Percentiles rank a stretch among this genome's conserved stretches.
These are phyloP conservation scores for Terrapene triunguis DNA, from an alignment of 2,113 vertebrate species.

Conservation along the genomic window DNA sequence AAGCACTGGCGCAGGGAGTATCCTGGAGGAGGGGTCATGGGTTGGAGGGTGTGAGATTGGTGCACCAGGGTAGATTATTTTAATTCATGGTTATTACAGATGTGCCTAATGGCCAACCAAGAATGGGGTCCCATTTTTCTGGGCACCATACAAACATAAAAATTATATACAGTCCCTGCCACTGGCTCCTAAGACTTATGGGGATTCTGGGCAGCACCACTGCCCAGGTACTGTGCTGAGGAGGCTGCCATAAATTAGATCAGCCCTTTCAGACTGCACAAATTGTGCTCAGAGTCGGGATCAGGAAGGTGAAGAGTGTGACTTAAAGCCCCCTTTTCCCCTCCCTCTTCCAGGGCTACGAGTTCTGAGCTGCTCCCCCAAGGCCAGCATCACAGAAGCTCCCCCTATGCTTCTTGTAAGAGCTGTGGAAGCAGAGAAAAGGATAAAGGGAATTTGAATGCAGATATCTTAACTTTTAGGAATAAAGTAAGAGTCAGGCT, in stretches of 20 bases:
- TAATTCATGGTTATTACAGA: not conserved
- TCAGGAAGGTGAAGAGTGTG: accelerated
- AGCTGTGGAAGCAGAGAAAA: not conserved
- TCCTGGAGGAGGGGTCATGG: not conserved
- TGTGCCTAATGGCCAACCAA: not conserved
- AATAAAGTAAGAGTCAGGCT: no score
- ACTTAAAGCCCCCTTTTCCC: not conserved
- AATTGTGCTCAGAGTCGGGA: not conserved
- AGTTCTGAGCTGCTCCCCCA: not conserved
- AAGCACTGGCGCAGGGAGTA: not conserved
- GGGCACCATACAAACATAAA: not conserved
- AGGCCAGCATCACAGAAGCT: not conserved
- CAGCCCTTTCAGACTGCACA: not conserved
- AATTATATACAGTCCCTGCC: not conserved
- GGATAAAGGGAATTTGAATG: no score
- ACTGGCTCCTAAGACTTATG: not conserved
- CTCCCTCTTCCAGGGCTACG: not conserved
- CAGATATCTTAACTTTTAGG: no score
- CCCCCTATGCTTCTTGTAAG: not conserved
- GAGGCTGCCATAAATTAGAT: not conserved
- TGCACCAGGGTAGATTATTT: not conserved
- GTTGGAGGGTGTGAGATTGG: not conserved
- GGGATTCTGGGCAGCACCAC: not conserved
- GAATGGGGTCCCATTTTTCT: not conserved
- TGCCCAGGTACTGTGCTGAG: not conserved